A percentile compares a stretch with the other conserved stretches of the same genome.
Evolutionary conservation across 2,888 invertebrate genomes (phyloP).

Genomic region (Hipparchia sbordonii): DNA sequence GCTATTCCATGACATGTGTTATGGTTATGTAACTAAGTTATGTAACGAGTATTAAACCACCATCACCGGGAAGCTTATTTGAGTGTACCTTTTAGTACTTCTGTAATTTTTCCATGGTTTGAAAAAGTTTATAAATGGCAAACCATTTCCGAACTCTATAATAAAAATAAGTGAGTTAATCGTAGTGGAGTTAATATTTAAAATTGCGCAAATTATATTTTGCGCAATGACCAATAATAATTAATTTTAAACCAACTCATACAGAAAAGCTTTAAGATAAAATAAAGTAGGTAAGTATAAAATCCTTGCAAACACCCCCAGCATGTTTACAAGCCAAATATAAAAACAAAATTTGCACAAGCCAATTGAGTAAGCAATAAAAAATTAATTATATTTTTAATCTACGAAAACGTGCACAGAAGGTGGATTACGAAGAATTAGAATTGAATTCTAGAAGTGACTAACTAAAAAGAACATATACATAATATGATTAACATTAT

Average conservation of each 20-base stretch:
- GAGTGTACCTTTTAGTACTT: no score
- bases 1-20: no score
- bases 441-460: conserved; percentile 46
- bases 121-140: no score
- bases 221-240: not conserved
- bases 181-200: no score
- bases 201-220: not conserved
- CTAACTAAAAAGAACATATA: not conserved
- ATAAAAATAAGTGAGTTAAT: no score
- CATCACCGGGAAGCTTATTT: no score
- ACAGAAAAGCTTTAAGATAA: conserved; percentile 34
- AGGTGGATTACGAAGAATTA: conserved; percentile 51
- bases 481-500: no score
- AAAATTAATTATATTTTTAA: conserved; percentile 82
- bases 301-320: conserved; percentile 52
- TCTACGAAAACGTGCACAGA: conserved; percentile 71
- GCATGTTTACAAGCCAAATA: conserved; percentile 58
- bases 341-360: conserved; percentile 72
- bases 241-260: not conserved
- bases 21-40: no score
- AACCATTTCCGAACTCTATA: no score
- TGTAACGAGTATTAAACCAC: no score
- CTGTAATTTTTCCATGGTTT: no score
- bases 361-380: conserved; percentile 74
- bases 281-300: conserved; percentile 44